These are phyloP conservation scores for Agriopis aurantiaria DNA, from an alignment of 2,888 invertebrate species.

Conservation along the genomic window DNA sequence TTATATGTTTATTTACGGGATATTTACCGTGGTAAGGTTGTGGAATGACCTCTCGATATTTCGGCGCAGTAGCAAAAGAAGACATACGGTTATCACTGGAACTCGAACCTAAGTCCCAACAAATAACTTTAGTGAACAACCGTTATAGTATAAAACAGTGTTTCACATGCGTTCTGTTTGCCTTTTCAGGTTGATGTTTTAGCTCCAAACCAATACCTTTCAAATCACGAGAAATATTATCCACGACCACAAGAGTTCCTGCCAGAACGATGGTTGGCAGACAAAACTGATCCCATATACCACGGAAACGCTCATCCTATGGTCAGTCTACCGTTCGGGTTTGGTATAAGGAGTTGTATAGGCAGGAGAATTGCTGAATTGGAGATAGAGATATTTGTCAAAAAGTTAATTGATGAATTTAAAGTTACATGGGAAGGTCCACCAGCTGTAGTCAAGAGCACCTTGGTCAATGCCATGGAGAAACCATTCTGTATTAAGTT, in stretches of 20 bases:
- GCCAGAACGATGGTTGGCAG: conserved; percentile 90
- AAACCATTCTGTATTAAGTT: conserved; percentile 70
- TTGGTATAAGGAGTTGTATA: conserved; percentile 89
- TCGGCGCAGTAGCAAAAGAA: too few relatives aligned
- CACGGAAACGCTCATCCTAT: conserved; percentile 86
- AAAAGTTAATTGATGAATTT: conserved; percentile 65
- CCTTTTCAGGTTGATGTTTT: conserved; percentile 89
- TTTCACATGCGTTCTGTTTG: not conserved
- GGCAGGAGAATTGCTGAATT: conserved; percentile 91
- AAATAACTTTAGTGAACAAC: too few relatives aligned
- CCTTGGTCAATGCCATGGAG: conserved; percentile 63
- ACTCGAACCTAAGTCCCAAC: too few relatives aligned
- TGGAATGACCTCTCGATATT: too few relatives aligned
- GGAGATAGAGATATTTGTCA: conserved; percentile 86
- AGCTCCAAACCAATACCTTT: conserved; percentile 90
- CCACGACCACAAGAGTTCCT: conserved; percentile 84
- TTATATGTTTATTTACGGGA: too few relatives aligned
- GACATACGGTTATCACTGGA: too few relatives aligned
- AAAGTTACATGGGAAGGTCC: conserved; percentile 75
- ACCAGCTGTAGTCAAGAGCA: conserved; percentile 64
- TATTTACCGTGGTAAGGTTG: too few relatives aligned
- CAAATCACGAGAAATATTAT: conserved; percentile 84
- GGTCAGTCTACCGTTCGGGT: conserved; percentile 89
- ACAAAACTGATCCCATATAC: conserved; percentile 74
- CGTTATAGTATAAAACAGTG: too few relatives aligned